Conservation (phyloP, 2,888 invertebrate genomes). For the Temnothorax ravouxi region DNA sequence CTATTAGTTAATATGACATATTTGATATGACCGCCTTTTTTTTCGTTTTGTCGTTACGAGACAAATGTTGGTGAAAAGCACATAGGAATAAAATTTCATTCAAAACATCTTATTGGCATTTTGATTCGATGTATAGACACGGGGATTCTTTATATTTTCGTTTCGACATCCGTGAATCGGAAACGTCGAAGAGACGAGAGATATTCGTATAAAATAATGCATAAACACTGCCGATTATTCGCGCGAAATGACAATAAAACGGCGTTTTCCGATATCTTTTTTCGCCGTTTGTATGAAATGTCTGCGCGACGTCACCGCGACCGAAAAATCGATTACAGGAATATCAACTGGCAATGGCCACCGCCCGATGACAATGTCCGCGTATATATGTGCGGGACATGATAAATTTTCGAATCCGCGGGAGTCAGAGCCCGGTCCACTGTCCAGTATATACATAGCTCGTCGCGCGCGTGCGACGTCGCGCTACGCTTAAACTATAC, state of each 20-base stretch:
- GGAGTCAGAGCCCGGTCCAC: slow-evolving; percentile 33
- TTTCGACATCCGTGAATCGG: background rate
- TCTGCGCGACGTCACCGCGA: background rate
- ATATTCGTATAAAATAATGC: slow-evolving; percentile 31
- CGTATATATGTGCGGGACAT: background rate
- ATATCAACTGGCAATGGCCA: slow-evolving; percentile 12
- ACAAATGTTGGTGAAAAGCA: background rate
- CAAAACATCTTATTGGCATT: slow-evolving; percentile 9
- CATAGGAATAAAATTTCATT: background rate
- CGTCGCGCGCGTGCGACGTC: slow-evolving; percentile 58
- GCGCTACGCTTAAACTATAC: slow-evolving; percentile 80
- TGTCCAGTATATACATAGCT: slow-evolving; percentile 7
- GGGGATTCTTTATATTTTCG: background rate
- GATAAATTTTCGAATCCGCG: slow-evolving; percentile 66
- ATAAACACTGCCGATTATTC: slow-evolving; percentile 7
- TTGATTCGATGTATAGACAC: slow-evolving; percentile 30
- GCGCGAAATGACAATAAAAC: background rate
- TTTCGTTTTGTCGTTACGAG: background rate
- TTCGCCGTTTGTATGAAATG: slow-evolving; percentile 22
- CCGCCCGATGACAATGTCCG: slow-evolving; percentile 63
- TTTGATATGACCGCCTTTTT: background rate
- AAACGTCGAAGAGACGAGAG: background rate
- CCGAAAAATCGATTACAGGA: slow-evolving; percentile 23
- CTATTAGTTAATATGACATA: slow-evolving; percentile 8
- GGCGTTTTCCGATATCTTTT: slow-evolving; percentile 2